phyloP scores from a whole-genome alignment of 2,888 invertebrate genomes.

The Caenorhabditis sp. region DNA sequence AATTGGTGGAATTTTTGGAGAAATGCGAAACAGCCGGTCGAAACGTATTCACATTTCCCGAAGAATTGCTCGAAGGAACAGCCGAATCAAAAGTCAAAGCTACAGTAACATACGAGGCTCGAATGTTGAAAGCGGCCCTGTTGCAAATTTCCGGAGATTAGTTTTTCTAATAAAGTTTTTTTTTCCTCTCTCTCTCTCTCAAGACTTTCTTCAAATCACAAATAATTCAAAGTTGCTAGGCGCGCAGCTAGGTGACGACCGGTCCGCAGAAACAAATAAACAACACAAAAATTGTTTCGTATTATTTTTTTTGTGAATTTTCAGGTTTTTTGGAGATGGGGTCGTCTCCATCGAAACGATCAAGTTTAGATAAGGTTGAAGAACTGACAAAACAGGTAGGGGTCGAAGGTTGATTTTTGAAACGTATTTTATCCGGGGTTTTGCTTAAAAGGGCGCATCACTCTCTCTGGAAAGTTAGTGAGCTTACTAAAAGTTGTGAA shows the following conservation, averaged over 20 bases:
- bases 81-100: slow-evolving; percentile 80
- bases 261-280: slow-evolving; percentile 17
- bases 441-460: no score
- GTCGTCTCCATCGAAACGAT: slow-evolving; percentile 25
- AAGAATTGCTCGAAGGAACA: slow-evolving; percentile 81
- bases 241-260: slow-evolving; percentile 5
- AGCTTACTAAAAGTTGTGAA: no score
- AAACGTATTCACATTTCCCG: slow-evolving; percentile 83
- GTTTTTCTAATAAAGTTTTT: no score
- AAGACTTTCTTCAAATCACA: background rate
- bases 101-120: slow-evolving; percentile 88
- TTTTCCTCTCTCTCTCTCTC: background rate
- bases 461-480: no score
- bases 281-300: background rate
- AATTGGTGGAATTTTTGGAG: slow-evolving; percentile 87
- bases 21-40: slow-evolving; percentile 88
- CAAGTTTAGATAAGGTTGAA: slow-evolving; percentile 17
- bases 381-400: background rate
- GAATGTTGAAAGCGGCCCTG: slow-evolving; percentile 83
- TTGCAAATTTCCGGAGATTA: slow-evolving; percentile 72
- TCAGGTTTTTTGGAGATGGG: slow-evolving; percentile 14
- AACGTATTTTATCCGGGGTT: no score
- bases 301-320: slow-evolving; percentile 3
- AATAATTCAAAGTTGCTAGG: background rate
- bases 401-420: no score